These are phyloP conservation scores for Aphelenchoides besseyi DNA, from an alignment of 1,140 invertebrate genomes.

Conservation along the genomic window DNA sequence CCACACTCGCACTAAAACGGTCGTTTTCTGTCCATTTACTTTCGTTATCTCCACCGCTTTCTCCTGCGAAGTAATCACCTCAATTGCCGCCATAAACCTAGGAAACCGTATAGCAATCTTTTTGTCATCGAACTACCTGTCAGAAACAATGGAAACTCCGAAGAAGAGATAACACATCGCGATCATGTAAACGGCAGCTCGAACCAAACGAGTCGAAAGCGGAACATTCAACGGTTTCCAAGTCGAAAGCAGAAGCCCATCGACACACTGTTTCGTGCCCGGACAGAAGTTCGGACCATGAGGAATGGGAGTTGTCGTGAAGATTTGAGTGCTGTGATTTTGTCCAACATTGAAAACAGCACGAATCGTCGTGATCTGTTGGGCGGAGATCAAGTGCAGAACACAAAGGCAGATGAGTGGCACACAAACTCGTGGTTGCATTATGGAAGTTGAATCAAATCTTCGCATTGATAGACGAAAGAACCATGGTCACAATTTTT, in stretches of 20 bases:
- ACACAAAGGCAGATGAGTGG: neutral
- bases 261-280: neutral
- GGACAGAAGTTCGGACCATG: neutral
- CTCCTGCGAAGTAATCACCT: slow-evolving; percentile 88
- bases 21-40: slow-evolving; percentile 63
- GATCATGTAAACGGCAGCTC: slow-evolving; percentile 60
- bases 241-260: neutral
- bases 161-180: slow-evolving; percentile 66
- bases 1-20: slow-evolving; percentile 65
- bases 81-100: slow-evolving; percentile 96
- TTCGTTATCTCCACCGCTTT: slow-evolving; percentile 65
- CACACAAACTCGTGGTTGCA: neutral
- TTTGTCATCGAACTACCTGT: neutral
- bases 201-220: slow-evolving; percentile 23
- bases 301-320: neutral
- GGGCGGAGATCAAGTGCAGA: neutral
- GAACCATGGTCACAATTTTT: too few species aligned
- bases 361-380: neutral
- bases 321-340: neutral
- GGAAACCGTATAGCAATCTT: neutral
- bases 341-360: slow-evolving; percentile 7
- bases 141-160: slow-evolving; percentile 66
- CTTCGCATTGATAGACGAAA: too few species aligned
- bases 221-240: slow-evolving; percentile 8
- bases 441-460: slow-evolving; percentile 7